Conservation (phyloP, 2,888 invertebrate species). For the Mesorhabditis spiculigera region DNA sequence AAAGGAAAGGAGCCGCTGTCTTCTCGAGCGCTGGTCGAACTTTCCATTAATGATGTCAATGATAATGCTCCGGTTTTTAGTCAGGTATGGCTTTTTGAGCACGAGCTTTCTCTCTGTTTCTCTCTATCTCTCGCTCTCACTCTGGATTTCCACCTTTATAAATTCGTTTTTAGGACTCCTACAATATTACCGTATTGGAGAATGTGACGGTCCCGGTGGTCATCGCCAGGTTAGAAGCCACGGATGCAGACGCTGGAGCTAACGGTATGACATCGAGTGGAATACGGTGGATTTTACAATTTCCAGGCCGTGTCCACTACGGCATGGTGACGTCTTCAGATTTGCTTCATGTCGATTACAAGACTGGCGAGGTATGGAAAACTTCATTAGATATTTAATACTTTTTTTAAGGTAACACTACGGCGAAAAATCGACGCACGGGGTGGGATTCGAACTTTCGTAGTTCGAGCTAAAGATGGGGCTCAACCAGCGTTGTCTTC, state of each 20-base stretch:
- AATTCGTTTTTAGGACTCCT: constrained; percentile 29
- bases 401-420: constrained; percentile 32
- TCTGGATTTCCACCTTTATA: neutral
- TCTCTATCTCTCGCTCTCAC: too few species aligned
- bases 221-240: constrained; percentile 72
- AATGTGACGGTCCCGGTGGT: constrained; percentile 81
- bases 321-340: constrained; percentile 87
- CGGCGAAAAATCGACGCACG: constrained; percentile 38
- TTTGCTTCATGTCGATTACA: constrained; percentile 86
- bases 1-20: constrained; percentile 41
- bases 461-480: constrained; percentile 89
- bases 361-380: constrained; percentile 75
- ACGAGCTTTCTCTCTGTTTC: too few species aligned
- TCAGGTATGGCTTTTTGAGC: constrained; percentile 68
- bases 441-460: constrained; percentile 66
- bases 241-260: constrained; percentile 84
- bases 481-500: constrained; percentile 90
- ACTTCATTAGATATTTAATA: neutral
- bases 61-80: constrained; percentile 56
- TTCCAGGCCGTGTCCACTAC: constrained; percentile 71
- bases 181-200: constrained; percentile 68
- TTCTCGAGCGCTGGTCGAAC: constrained; percentile 46
- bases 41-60: constrained; percentile 52
- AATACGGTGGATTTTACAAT: neutral
- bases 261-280: constrained; percentile 68